Percentiles rank a stretch among this genome's conserved stretches.
Evolutionary conservation across 2,888 invertebrate species (phyloP).

Genomic region (Cantharis lateralis): DNA sequence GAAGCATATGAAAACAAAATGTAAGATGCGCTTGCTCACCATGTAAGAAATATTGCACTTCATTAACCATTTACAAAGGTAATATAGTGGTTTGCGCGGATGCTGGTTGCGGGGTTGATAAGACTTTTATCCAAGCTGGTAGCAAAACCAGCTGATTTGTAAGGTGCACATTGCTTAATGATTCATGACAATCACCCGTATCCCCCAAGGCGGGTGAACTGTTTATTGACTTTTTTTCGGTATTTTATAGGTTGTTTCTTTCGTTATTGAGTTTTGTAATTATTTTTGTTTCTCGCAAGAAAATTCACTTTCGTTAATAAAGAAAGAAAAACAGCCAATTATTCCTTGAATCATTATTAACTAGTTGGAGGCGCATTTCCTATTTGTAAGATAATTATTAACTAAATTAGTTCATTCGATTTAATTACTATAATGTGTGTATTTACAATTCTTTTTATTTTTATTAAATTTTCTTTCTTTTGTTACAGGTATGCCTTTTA

Average conservation of each 20-base stretch:
- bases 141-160: slow-evolving; percentile 21
- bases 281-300: slow-evolving; percentile 1
- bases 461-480: not conserved
- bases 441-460: not conserved
- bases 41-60: slow-evolving; percentile 15
- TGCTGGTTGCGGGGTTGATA: slow-evolving; percentile 18
- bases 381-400: not conserved
- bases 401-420: not conserved
- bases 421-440: not conserved
- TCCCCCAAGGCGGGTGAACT: slow-evolving; percentile 10
- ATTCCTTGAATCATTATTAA: not conserved
- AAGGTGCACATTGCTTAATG: slow-evolving; percentile 30
- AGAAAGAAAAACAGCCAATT: not conserved
- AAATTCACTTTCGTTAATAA: not conserved
- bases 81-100: slow-evolving; percentile 14
- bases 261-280: slow-evolving; percentile 9
- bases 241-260: slow-evolving; percentile 18
- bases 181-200: slow-evolving; percentile 28
- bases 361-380: not conserved
- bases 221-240: slow-evolving; percentile 17
- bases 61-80: slow-evolving; percentile 19
- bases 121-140: slow-evolving; percentile 19
- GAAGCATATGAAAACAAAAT: not conserved
- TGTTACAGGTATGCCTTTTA: not conserved
- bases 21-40: not conserved